Base-by-base conservation (phyloP, 2,888 invertebrate species). In the Eurois occulta region DNA sequence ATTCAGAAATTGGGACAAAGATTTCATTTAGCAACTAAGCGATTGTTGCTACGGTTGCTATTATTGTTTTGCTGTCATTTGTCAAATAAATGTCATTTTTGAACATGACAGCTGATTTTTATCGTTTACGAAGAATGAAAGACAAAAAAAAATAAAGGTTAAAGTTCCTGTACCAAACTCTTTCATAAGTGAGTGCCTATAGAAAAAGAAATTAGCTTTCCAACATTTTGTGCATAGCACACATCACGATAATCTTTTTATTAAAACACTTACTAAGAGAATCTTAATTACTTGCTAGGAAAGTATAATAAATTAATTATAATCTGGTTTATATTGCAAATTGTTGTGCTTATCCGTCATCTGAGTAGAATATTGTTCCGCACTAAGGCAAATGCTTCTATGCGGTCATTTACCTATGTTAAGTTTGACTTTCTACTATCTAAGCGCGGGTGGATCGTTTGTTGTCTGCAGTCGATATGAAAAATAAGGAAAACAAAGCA, bases 331-430 rank as follows among this genome's bases (percentile, higher is more conserved):
- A 72, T n/a, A 65, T 55, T 67, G 73, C 52, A 82, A 79, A 85
- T 79, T 60, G 66, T 35, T 74, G 28, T 66, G 41, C 60, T 81
- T 80, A 84, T 84, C 79, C 70, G 28, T 67, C 66, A 81, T 84
- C 86, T 81, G 52, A 28, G 38, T 73, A 75, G 48, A 76, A 77
- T 72, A 83, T 79, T 77, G 77, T 80, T 86, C 78, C 77, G 77
- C 73, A 66, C 55, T 76, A 41, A 72, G 41, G 74, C 67, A 68
- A 64, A 58, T 80, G 81, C 72, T 80, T 83, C 60, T 46, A 72
- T 21, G 68, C 77, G 87, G 88, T 87, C 87, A 79, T 87, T 80
- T 79, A 87, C 87, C 87, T 82, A n/a, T 65, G 64, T 73, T 73
- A 75, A 79, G 80, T 72, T 71, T 66, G 64, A 83, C 87, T 87